phyloP scores from a whole-genome alignment of 2,113 vertebrate species.

The Dromaius novaehollandiae region DNA sequence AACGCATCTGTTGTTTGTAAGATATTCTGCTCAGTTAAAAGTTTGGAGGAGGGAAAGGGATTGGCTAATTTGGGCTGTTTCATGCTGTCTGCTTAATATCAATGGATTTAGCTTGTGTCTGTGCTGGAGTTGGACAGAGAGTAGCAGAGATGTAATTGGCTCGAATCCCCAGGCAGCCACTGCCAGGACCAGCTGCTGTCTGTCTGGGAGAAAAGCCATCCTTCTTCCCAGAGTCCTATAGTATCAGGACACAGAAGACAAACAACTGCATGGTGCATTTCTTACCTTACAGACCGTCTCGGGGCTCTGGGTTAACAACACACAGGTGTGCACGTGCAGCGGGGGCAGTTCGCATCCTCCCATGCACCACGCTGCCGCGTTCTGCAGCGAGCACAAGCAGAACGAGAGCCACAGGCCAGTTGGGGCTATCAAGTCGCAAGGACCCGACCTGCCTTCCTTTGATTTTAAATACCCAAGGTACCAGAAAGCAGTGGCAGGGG shows the following conservation, averaged over 20 bases:
- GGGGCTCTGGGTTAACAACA: not conserved
- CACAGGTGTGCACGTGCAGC: no score
- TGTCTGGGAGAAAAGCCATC: not conserved
- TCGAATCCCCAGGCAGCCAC: not conserved
- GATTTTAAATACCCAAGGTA: not conserved
- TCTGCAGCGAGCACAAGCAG: not conserved
- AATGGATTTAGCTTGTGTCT: not conserved
- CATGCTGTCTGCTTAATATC: not conserved
- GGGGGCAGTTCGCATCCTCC: not conserved
- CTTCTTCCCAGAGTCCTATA: not conserved
- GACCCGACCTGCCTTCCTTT: not conserved
- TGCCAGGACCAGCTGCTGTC: slow-evolving; percentile 43
- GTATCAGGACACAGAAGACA: rapidly evolving
- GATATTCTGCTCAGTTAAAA: not conserved
- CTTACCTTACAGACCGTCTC: not conserved
- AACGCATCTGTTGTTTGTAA: not conserved
- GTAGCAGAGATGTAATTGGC: slow-evolving; percentile 13
- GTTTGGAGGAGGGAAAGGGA: not conserved
- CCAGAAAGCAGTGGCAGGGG: not conserved
- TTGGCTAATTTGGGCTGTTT: not conserved
- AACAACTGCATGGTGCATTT: rapidly evolving
- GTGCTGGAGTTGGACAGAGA: not conserved
- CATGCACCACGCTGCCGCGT: not conserved
- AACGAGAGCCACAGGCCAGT: not conserved
- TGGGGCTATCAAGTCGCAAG: not conserved